Percentiles rank a stretch among this genome's conserved stretches.
Conservation (phyloP, 1,140 invertebrate genomes). For the Heterodera schachtii region DNA sequence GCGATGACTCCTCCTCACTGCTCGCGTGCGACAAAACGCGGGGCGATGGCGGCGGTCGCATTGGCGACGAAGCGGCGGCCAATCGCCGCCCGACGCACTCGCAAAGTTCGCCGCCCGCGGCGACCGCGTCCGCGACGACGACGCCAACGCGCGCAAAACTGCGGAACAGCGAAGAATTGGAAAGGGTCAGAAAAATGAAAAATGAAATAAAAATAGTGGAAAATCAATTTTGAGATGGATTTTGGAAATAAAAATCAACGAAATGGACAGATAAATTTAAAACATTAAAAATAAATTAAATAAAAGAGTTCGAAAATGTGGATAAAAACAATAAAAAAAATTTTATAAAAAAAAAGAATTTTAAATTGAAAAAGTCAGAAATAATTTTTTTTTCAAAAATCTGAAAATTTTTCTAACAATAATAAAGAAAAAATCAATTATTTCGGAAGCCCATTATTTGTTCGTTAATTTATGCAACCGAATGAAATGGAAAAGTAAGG, state of each 20-base stretch:
- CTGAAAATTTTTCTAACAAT: too few relatives aligned
- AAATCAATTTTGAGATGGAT: background rate
- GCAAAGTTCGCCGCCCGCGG: background rate
- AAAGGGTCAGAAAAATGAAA: conserved; percentile 4
- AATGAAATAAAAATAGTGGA: background rate
- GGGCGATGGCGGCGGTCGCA: background rate
- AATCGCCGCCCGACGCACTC: background rate
- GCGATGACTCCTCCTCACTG: conserved; percentile 12
- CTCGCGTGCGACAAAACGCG: background rate
- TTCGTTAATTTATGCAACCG: too few relatives aligned
- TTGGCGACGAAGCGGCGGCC: background rate
- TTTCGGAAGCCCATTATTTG: too few relatives aligned
- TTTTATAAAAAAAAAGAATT: too few relatives aligned
- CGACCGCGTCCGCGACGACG: background rate
- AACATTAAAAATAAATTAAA: too few relatives aligned
- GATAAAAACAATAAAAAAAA: too few relatives aligned
- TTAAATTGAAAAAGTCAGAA: too few relatives aligned
- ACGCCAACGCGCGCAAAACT: conserved; percentile 5
- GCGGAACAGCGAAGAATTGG: conserved; percentile 26
- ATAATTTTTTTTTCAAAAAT: too few relatives aligned
- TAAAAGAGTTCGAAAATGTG: too few relatives aligned
- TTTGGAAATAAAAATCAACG: background rate
- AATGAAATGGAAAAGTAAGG: too few relatives aligned
- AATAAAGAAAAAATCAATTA: too few relatives aligned
- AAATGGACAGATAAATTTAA: too few relatives aligned